Percentiles rank a stretch among this genome's conserved stretches.
Evolutionary conservation across 1,140 invertebrate genomes (phyloP).

Genomic region (Ctenoplectra terminalis): DNA sequence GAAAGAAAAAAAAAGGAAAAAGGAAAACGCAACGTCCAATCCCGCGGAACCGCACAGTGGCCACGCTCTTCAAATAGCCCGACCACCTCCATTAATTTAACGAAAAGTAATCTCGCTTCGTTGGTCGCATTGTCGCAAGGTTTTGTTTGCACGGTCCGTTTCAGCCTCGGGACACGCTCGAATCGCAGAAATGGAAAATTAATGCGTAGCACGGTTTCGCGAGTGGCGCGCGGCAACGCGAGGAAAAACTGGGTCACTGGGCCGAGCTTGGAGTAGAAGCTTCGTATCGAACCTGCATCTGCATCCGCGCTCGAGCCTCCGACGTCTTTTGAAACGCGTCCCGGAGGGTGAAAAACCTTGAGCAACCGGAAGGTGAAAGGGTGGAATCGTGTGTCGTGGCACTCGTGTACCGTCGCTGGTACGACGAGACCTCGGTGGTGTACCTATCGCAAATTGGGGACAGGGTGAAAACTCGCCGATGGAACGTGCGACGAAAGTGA

Average conservation of each 20-base stretch:
- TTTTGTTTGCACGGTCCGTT: background rate
- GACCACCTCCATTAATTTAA: background rate
- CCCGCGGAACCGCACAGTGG: background rate
- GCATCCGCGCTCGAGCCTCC: conserved; percentile 32
- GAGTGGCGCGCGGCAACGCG: conserved; percentile 27
- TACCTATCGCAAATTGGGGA: background rate
- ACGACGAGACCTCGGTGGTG: no score
- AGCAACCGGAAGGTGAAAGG: background rate
- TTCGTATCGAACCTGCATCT: conserved; percentile 63
- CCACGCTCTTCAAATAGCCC: background rate
- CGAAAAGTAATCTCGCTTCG: background rate
- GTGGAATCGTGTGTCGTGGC: background rate
- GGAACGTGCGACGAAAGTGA: background rate
- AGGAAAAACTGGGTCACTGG: conserved; percentile 69
- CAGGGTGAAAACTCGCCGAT: background rate
- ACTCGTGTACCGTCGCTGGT: background rate
- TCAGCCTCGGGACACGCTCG: background rate
- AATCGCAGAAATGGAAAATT: conserved; percentile 41
- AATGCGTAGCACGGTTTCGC: conserved; percentile 24
- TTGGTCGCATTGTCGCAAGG: background rate
- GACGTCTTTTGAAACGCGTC: background rate
- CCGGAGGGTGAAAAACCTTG: conserved; percentile 6
- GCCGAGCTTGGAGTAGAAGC: conserved; percentile 60
- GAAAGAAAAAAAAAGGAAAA: background rate
- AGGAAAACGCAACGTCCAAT: background rate